phyloP scores from a whole-genome alignment of 2,888 invertebrate species.

The Brenthis ino region DNA sequence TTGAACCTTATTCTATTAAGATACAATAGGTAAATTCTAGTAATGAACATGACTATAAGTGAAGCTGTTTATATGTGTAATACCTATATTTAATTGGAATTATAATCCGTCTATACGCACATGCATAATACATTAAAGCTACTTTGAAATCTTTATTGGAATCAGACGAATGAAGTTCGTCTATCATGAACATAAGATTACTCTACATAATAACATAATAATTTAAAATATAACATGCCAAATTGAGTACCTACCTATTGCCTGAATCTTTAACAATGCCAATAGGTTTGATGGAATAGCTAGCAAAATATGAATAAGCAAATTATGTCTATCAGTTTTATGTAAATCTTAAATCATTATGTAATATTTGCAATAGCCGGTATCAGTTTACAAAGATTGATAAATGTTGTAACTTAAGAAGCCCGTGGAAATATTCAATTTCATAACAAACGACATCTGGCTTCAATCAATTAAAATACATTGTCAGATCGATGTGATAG shows the following conservation, averaged over 20 bases:
- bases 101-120: too few relatives aligned
- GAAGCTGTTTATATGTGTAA: too few relatives aligned
- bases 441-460: constrained; percentile 33
- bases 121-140: too few relatives aligned
- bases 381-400: constrained; percentile 21
- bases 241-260: background rate
- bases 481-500: background rate
- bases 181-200: too few relatives aligned
- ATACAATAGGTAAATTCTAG: too few relatives aligned
- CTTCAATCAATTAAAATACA: constrained; percentile 13
- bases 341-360: constrained; percentile 8
- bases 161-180: too few relatives aligned
- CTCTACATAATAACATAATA: too few relatives aligned
- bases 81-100: too few relatives aligned
- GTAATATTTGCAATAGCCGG: background rate
- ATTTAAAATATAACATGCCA: too few relatives aligned
- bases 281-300: background rate
- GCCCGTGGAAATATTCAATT: constrained; percentile 16
- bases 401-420: constrained; percentile 14
- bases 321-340: background rate
- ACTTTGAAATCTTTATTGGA: too few relatives aligned
- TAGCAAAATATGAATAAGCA: background rate
- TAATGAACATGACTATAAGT: too few relatives aligned
- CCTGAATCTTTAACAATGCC: background rate
- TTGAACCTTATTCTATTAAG: too few relatives aligned